Percentiles rank a stretch among this genome's conserved stretches.
phyloP scores from a whole-genome alignment of 2,113 vertebrate species.

The Cyanoramphus novaezelandiae region DNA sequence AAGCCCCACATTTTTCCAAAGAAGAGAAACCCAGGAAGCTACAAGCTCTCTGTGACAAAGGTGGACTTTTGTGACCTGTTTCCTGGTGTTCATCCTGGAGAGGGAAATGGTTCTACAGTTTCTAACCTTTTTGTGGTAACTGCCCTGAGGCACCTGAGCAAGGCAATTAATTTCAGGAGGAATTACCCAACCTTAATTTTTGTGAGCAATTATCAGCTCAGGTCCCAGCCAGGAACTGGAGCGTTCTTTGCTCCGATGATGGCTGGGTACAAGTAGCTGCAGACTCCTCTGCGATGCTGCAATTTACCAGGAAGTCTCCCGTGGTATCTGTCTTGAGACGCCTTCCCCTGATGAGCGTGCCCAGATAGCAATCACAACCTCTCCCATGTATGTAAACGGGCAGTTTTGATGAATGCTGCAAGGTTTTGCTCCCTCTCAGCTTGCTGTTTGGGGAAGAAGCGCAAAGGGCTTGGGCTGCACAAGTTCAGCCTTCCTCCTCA shows the following conservation, averaged over 20 bases:
- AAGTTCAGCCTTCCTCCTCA: not conserved
- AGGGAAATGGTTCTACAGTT: conserved; percentile 22
- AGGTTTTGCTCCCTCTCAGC: not conserved
- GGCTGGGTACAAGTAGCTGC: conserved; percentile 58
- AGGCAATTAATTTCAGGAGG: conserved; percentile 59
- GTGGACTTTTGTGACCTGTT: not conserved
- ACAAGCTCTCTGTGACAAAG: not conserved
- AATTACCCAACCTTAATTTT: conserved; percentile 72
- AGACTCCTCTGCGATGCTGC: conserved; percentile 32
- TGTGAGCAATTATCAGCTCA: conserved; percentile 69
- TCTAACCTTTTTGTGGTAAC: not conserved
- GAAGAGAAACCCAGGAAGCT: not conserved
- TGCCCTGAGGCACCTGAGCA: conserved; percentile 9
- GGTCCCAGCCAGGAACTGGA: conserved; percentile 44
- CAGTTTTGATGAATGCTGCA: not conserved
- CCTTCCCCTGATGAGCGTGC: not conserved
- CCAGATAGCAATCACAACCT: conserved; percentile 1
- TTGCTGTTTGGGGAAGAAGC: not conserved
- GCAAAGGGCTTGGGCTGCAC: not conserved
- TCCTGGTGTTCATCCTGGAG: not conserved
- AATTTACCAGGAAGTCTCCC: not conserved
- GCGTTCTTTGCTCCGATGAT: conserved; percentile 5
- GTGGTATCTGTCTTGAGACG: conserved; percentile 15
- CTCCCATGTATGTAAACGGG: not conserved
- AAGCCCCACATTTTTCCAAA: not conserved